A percentile compares a stretch with the other conserved stretches of the same genome.
These are phyloP conservation scores for Coelinius sp. DNA, from an alignment of 2,888 invertebrate genomes.

Conservation along the genomic window DNA sequence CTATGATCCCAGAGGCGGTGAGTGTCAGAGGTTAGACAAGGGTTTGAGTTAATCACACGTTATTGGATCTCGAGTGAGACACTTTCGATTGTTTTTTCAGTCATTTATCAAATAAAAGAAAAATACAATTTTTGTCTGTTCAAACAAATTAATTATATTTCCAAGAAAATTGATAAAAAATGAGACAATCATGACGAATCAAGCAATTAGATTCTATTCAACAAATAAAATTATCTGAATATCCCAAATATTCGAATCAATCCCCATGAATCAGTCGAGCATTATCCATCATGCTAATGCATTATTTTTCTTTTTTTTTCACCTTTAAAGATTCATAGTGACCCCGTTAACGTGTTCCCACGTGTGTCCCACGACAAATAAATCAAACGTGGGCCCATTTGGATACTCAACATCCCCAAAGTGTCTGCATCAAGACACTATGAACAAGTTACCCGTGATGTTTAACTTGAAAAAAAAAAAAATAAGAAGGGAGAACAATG, in stretches of 20 bases:
- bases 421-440: background rate
- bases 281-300: conserved; percentile 28
- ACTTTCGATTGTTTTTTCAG: too few relatives aligned
- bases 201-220: background rate
- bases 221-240: background rate
- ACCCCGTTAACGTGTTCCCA: conserved; percentile 33
- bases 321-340: conserved; percentile 15
- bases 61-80: too few relatives aligned
- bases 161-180: background rate
- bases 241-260: background rate
- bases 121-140: too few relatives aligned
- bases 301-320: background rate
- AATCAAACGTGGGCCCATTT: conserved; percentile 9
- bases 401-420: background rate
- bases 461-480: conserved; percentile 1
- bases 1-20: conserved; percentile 23
- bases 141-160: background rate
- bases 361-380: conserved; percentile 31
- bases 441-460: background rate
- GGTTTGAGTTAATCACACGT: conserved; percentile 1
- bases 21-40: conserved; percentile 8
- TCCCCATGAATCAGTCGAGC: conserved; percentile 16
- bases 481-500: conserved; percentile 37
- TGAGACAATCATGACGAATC: conserved; percentile 9
- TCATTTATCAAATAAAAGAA: too few relatives aligned